A percentile compares a stretch with the other conserved stretches of the same genome.
These are phyloP conservation scores for Zaprionus kolodkinae DNA, from an alignment of 1,140 invertebrate genomes.

Conservation along the genomic window DNA sequence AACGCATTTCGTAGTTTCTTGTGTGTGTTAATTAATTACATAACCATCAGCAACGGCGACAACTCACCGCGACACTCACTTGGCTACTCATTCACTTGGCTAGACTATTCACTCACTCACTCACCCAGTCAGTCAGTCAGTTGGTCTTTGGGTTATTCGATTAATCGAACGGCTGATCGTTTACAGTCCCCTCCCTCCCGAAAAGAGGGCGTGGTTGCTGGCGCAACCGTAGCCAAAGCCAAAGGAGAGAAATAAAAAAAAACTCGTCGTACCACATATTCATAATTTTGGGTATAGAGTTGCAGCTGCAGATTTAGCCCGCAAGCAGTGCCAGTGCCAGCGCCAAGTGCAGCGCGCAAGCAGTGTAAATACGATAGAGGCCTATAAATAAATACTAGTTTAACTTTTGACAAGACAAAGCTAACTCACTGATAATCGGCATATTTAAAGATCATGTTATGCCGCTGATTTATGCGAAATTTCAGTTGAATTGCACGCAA, in stretches of 20 bases:
- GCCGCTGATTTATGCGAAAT: not conserved
- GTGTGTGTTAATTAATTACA: slow-evolving; percentile 77
- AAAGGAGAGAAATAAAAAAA: slow-evolving; percentile 18
- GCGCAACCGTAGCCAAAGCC: slow-evolving; percentile 45
- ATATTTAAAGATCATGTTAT: not conserved
- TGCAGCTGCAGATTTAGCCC: slow-evolving; percentile 28
- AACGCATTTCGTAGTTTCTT: slow-evolving; percentile 38
- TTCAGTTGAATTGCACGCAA: not conserved
- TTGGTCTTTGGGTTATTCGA: slow-evolving; percentile 38
- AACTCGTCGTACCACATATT: slow-evolving; percentile 68
- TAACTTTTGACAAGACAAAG: not conserved
- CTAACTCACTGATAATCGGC: not conserved
- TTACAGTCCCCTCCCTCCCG: not conserved
- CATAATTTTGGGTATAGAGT: slow-evolving; percentile 45
- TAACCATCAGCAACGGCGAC: slow-evolving; percentile 53
- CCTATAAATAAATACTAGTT: not conserved
- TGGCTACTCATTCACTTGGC: slow-evolving; percentile 10
- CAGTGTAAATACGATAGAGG: slow-evolving; percentile 2
- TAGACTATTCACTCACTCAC: slow-evolving; percentile 16
- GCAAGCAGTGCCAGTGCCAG: slow-evolving; percentile 16
- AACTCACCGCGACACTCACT: slow-evolving; percentile 32
- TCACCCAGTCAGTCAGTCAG: slow-evolving; percentile 6
- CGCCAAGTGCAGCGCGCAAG: slow-evolving; percentile 17
- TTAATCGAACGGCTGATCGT: slow-evolving; percentile 1
- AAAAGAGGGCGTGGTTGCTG: slow-evolving; percentile 43